Evolutionary conservation across 2,797 vertebrate genomes (phyloP).

Genomic region (Phaenicophaeus curvirostris): DNA sequence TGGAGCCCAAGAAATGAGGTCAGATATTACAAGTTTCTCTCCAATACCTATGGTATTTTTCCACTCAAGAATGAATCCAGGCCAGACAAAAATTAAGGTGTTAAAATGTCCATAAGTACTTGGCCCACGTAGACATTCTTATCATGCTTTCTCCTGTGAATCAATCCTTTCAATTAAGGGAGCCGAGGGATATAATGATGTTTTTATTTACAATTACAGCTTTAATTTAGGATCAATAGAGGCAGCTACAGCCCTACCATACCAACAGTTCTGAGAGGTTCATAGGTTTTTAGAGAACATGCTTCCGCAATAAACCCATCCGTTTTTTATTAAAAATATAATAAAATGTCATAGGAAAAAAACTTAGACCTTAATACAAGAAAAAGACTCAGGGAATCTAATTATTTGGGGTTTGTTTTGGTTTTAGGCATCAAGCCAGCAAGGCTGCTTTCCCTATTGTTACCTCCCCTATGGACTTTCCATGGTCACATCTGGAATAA

Average conservation of each 20-base stretch:
- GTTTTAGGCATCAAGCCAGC: constrained; percentile 68
- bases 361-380: constrained; percentile 53
- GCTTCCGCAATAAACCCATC: constrained; percentile 79
- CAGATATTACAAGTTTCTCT: not conserved
- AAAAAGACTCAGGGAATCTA: constrained; percentile 60
- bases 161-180: constrained; percentile 68
- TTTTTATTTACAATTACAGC: constrained; percentile 85
- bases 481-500: constrained; percentile 88
- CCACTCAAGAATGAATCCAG: not conserved
- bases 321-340: constrained; percentile 78
- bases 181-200: constrained; percentile 74
- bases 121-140: constrained; percentile 28
- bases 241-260: constrained; percentile 73
- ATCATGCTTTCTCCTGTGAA: constrained; percentile 59
- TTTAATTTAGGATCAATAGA: constrained; percentile 86
- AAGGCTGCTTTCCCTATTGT: constrained; percentile 76
- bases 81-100: not conserved
- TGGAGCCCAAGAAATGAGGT: not conserved
- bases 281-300: constrained; percentile 64
- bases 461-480: constrained; percentile 81
- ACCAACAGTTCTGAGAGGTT: constrained; percentile 30
- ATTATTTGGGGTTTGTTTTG: constrained; percentile 69
- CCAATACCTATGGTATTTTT: not conserved
- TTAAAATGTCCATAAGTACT: constrained; percentile 28
- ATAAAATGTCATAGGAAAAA: constrained; percentile 73